A percentile compares a stretch with the other conserved stretches of the same genome.
These are phyloP conservation scores for Melanotaenia parkinsoni DNA, from an alignment of 2,797 vertebrate species.

Conservation along the genomic window DNA sequence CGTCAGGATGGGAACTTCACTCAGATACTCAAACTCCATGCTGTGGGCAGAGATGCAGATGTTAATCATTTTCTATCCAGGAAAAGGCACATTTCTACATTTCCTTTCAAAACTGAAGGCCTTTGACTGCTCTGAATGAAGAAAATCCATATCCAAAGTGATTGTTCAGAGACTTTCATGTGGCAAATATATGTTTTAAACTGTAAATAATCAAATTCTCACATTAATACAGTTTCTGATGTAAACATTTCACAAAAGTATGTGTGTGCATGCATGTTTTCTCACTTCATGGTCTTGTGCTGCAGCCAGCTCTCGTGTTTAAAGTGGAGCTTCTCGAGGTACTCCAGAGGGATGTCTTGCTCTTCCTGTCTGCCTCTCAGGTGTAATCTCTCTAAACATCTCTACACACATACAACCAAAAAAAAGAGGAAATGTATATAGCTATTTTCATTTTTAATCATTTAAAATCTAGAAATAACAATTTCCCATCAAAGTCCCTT, in stretches of 20 bases:
- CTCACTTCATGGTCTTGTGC: slow-evolving; percentile 88
- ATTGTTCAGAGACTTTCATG: neutral
- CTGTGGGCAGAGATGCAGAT: slow-evolving; percentile 70
- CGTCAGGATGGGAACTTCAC: slow-evolving; percentile 88
- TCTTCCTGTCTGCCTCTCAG: slow-evolving; percentile 90
- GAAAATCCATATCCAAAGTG: neutral
- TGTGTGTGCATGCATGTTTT: neutral
- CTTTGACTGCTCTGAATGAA: neutral
- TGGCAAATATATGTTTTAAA: neutral
- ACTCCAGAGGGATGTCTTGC: slow-evolving; percentile 91
- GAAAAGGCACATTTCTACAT: neutral
- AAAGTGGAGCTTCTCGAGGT: slow-evolving; percentile 93
- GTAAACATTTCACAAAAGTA: neutral
- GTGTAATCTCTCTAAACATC: slow-evolving; percentile 89
- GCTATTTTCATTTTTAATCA: neutral
- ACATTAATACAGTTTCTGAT: neutral
- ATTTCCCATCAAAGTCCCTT: neutral
- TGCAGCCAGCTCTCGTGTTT: slow-evolving; percentile 96
- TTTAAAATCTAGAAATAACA: neutral
- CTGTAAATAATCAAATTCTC: neutral
- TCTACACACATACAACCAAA: slow-evolving; percentile 69
- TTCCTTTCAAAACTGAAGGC: slow-evolving; percentile 4
- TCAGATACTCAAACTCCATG: slow-evolving; percentile 89
- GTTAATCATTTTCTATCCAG: neutral
- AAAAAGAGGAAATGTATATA: neutral